Base-by-base conservation (phyloP, 2,797 vertebrate species). In the Etheostoma nigrum region DNA sequence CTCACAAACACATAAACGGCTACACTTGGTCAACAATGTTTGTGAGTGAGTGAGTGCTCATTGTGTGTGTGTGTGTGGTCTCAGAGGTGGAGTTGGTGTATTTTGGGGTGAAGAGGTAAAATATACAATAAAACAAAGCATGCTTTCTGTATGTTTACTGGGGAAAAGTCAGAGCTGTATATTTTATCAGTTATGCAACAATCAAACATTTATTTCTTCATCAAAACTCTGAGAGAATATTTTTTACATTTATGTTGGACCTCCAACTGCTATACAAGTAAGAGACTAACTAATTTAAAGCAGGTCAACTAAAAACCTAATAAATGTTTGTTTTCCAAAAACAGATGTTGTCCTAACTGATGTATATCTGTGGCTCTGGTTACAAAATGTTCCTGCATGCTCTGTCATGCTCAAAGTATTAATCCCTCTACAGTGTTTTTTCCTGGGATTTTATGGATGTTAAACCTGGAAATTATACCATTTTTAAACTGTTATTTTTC, bases 321-420 rank as follows among this genome's bases (percentile, higher is more conserved):
- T 25, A 25, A 57, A 52, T 67, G 25, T 52, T 57, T 63, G 11
- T 51, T 49, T 48, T 33, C 14, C 27, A 18, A 48, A 10, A 52
- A 30, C 19, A 72, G 62, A 64, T 81, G 89, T 88, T 86, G 86
- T 74, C 72, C 72, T 67, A 79, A 87, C 92, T 91, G 90, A 87
- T 92, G 79, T 42, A 59, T 67, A 75, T 87, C 71, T 88, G 83
- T 62, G 82, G 90, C 92, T 93, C 86, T 90, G 86, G 65, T 75
- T 91, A 44, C 8, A 81, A 63, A 42, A 58, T 71, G 76, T 73
- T 91, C 92, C 91, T 86, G 92, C 93, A 92, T 88, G 91, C 83
- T 77, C 64, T 62, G 89, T 82, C 89, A 91, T 92, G 89, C 86
- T 89, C 67, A 10, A 77, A 74, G 59, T 81, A 61, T 81, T 27